phyloP scores from a whole-genome alignment of 2,797 vertebrate genomes.

The Sebastes hubbsi region DNA sequence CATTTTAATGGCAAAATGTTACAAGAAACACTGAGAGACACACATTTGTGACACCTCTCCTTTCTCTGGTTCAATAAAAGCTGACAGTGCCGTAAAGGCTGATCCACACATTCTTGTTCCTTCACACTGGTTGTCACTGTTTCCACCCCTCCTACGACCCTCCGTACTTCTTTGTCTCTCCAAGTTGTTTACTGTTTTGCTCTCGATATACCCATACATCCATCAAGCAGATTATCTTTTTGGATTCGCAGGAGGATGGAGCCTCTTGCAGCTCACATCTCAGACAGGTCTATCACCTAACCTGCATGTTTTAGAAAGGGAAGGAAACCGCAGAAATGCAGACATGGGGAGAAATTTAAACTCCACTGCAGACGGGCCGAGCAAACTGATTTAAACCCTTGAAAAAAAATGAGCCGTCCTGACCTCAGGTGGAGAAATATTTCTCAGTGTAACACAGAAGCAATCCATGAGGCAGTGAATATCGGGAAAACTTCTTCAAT shows the following conservation, averaged over 20 bases:
- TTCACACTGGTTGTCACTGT: constrained; percentile 26
- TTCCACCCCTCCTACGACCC: not conserved
- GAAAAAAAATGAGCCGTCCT: not conserved
- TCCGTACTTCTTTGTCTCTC: not conserved
- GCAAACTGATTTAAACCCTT: not conserved
- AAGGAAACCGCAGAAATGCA: not conserved
- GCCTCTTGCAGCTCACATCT: not conserved
- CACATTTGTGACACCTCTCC: constrained; percentile 15
- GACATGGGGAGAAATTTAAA: not conserved
- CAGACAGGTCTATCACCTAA: not conserved
- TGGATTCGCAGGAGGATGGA: not conserved
- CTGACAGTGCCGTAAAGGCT: constrained; percentile 8
- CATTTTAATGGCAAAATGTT: constrained; percentile 5
- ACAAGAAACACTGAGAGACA: not conserved
- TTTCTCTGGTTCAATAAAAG: constrained; percentile 40
- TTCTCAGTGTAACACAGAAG: constrained; percentile 10
- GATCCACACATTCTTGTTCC: constrained; percentile 35
- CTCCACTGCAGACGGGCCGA: not conserved
- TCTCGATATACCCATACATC: not conserved
- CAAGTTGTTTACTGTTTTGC: not conserved
- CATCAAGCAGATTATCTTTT: not conserved
- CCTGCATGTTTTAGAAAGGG: not conserved
- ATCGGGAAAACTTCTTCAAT: constrained; percentile 20
- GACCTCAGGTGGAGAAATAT: constrained; percentile 12
- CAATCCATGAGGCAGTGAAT: constrained; percentile 2